Percentiles rank a stretch among this genome's conserved stretches.
Evolutionary conservation across 2,888 invertebrate genomes (phyloP).

Genomic region (Oscheius myriophilus): DNA sequence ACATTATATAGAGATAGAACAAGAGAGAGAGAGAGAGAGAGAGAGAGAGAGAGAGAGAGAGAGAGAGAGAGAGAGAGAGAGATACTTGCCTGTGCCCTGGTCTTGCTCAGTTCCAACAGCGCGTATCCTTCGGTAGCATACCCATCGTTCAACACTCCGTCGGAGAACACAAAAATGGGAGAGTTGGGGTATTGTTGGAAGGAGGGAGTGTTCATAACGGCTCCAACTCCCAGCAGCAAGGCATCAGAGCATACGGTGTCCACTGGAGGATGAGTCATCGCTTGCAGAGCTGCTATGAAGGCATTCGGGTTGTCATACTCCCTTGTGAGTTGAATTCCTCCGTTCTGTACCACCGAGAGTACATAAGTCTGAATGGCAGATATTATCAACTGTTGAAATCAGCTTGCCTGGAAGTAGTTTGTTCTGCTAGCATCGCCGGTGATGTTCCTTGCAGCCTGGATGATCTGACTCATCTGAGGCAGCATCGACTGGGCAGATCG

Average conservation of each 20-base stretch:
- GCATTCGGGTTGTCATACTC: slow-evolving; percentile 31
- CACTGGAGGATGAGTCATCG: slow-evolving; percentile 37
- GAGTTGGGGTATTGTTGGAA: slow-evolving; percentile 51
- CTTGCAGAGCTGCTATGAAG: slow-evolving; percentile 36
- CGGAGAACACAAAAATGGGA: slow-evolving; percentile 56
- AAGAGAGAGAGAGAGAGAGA: not conserved
- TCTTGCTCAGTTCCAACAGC: slow-evolving; percentile 39
- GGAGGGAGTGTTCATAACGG: slow-evolving; percentile 27
- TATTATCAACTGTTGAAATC: slow-evolving; percentile 28
- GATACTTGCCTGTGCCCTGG: slow-evolving; percentile 16
- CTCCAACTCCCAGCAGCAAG: slow-evolving; percentile 39
- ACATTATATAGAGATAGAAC: not conserved
- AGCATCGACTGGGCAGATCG: slow-evolving; percentile 44
- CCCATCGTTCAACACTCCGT: slow-evolving; percentile 50
- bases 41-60: not conserved
- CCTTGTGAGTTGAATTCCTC: slow-evolving; percentile 38
- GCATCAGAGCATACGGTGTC: slow-evolving; percentile 52
- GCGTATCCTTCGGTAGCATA: slow-evolving; percentile 32
- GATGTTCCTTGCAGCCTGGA: not conserved
- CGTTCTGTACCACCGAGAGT: slow-evolving; percentile 47
- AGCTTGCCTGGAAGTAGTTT: slow-evolving; percentile 13
- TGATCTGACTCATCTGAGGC: slow-evolving; percentile 37
- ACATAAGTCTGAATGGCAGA: slow-evolving; percentile 45
- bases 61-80: not conserved
- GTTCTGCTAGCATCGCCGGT: not conserved